These are phyloP conservation scores for Eupithecia exiguata DNA, from an alignment of 2,888 invertebrate genomes.

Conservation along the genomic window DNA sequence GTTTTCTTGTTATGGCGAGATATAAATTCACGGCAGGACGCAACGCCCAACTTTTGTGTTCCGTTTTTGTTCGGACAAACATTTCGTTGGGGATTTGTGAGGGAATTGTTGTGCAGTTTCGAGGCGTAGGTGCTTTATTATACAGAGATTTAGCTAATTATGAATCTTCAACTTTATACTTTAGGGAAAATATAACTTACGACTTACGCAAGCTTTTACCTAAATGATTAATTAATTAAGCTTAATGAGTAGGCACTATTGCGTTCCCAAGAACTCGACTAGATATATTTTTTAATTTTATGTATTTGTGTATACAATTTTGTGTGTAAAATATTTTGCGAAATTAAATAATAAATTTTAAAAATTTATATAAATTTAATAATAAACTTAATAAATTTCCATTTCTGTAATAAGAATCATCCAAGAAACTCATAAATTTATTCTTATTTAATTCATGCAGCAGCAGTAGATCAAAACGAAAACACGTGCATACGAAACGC, in stretches of 20 bases:
- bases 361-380: no score
- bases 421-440: slow-evolving; percentile 41
- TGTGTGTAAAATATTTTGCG: no score
- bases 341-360: no score
- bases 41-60: slow-evolving; percentile 77
- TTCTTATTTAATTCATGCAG: slow-evolving; percentile 45
- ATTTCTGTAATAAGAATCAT: slow-evolving; percentile 7
- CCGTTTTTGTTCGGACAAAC: slow-evolving; percentile 79
- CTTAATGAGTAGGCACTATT: not conserved
- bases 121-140: slow-evolving; percentile 67
- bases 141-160: slow-evolving; percentile 47
- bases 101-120: slow-evolving; percentile 71
- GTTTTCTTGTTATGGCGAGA: slow-evolving; percentile 80
- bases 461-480: slow-evolving; percentile 58
- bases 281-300: not conserved
- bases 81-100: slow-evolving; percentile 58
- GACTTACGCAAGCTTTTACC: slow-evolving; percentile 29
- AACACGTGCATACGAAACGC: slow-evolving; percentile 66
- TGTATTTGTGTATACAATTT: no score
- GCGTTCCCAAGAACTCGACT: not conserved
- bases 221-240: slow-evolving; percentile 4
- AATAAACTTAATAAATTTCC: no score
- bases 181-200: slow-evolving; percentile 34
- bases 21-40: slow-evolving; percentile 79
- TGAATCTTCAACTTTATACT: slow-evolving; percentile 41